Percentiles rank a stretch among this genome's conserved stretches.
These are phyloP conservation scores for Brachionus rotundiformis DNA, from an alignment of 1,140 invertebrate species.

Conservation along the genomic window DNA sequence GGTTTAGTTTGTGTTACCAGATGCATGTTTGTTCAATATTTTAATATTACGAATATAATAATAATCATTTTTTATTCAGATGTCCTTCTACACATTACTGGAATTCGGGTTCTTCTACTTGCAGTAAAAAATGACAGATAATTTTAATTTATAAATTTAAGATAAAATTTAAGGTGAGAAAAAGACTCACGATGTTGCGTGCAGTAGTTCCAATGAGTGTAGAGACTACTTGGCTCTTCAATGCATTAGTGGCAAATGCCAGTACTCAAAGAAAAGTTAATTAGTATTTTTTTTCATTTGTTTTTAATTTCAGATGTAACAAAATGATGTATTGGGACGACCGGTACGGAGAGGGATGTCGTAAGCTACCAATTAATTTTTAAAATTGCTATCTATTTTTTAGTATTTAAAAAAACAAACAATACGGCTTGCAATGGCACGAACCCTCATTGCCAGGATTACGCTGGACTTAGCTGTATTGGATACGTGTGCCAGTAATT, in stretches of 20 bases:
- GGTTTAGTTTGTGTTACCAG: neutral
- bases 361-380: neutral
- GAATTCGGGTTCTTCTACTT: neutral
- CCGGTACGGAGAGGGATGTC: neutral
- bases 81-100: neutral
- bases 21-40: neutral
- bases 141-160: too few species aligned
- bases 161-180: neutral
- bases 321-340: constrained; percentile 14
- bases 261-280: neutral
- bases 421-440: constrained; percentile 14
- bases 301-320: neutral
- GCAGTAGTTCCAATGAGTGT: neutral
- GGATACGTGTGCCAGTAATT: constrained; percentile 30
- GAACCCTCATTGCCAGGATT: constrained; percentile 41
- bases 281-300: neutral
- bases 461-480: constrained; percentile 31
- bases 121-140: too few species aligned
- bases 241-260: neutral
- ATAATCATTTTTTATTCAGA: neutral
- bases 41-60: too few species aligned
- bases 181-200: neutral
- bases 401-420: constrained; percentile 31
- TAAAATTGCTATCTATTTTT: too few species aligned
- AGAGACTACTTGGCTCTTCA: constrained; percentile 19